Base-by-base conservation (phyloP, 2,888 invertebrate species). In the Athetis lepigone region DNA sequence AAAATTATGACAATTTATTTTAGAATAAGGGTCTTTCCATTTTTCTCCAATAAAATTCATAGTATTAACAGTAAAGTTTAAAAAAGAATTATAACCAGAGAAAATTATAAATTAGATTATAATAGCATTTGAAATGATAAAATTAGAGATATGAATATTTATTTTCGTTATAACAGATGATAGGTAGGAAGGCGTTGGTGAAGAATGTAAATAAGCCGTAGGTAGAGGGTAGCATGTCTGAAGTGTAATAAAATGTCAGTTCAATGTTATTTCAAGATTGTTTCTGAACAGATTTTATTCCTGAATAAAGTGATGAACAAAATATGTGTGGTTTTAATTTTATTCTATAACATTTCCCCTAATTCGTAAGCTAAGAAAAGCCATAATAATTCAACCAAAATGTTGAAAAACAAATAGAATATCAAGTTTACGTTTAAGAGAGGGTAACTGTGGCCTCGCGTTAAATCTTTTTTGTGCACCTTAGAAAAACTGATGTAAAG, bases 211-310 rank as follows among this genome's bases (percentile, higher is more conserved):
- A 82, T 82, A 82, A 43, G 64, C 50, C 43, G 33, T 83, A 90
- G 86, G 80, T 83, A 84, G 75, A 70, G 59, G n/a, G 79, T 88
- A 88, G 87, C 25, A 0, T 57, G 64, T 55, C 74, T 36, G 62
- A 69, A 52, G 62, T 70, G 52, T 70, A 55, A 67, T 62, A 70
- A 79, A 63, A 66, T 60, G 69, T 62, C 49, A 79, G 86, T 88
- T 87, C 84, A 82, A 78, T 85, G 72, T 82, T 75, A 72, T 59
- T 89, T 87, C 83, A 52, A 85, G 78, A 88, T 88, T 90, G 86
- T 89, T 85, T 87, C 84, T 82, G 77, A 79, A 85, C 88, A 92
- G 85, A 93, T 90, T 93, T 88, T 90, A 93, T 91, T 92, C 91
- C 92, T 75, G 79, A 93, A 92, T 93, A 93, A 94, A 92, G 85